Evolutionary conservation across 2,888 invertebrate species (phyloP).

Genomic region (Megastigmus dorsalis): DNA sequence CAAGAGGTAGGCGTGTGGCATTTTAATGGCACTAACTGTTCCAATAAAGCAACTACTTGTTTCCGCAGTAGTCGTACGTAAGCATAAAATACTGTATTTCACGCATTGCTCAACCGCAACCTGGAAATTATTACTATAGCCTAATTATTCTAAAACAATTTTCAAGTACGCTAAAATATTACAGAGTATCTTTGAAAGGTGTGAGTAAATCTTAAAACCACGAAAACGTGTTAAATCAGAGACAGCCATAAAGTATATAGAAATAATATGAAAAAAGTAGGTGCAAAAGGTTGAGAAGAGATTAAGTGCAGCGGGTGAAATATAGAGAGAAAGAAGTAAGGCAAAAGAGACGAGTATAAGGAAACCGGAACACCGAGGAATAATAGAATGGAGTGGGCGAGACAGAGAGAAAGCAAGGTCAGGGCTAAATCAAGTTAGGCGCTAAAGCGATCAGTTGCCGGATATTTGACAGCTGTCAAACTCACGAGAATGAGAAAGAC

Average conservation of each 20-base stretch:
- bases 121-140: no score
- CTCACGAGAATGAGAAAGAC: constrained; percentile 14
- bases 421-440: constrained; percentile 47
- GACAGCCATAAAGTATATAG: no score
- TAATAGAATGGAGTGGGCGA: constrained; percentile 13
- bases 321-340: neutral
- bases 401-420: constrained; percentile 35
- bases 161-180: no score
- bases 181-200: no score
- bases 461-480: constrained; percentile 47
- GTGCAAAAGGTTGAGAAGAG: neutral
- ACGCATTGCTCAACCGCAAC: no score
- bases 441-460: constrained; percentile 47
- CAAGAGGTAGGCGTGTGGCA: no score
- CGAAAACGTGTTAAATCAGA: no score
- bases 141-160: no score
- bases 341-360: neutral
- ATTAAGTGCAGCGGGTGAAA: neutral
- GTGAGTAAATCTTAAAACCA: no score
- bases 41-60: constrained; percentile 24
- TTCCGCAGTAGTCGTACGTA: neutral
- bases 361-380: constrained; percentile 15
- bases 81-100: constrained; percentile 10
- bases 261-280: neutral
- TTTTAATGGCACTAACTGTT: neutral